Base-by-base conservation (phyloP, 2,113 vertebrate species). In the Clupea harengus region DNA sequence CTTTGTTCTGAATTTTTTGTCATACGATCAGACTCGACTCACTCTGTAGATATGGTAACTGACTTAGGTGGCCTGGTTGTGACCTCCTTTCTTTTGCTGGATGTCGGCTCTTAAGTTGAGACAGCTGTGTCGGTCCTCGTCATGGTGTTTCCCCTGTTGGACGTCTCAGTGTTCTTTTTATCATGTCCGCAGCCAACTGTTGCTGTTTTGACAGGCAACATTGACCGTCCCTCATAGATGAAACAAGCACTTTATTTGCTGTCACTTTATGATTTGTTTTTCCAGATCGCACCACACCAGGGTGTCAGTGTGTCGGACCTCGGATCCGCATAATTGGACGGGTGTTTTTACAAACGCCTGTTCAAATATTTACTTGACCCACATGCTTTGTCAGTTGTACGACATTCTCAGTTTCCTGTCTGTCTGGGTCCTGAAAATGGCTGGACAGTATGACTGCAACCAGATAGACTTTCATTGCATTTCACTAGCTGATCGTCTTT, bases 351-450 rank as follows among this genome's bases (percentile, higher is more conserved):
- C n/a, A 32, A 32, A 32, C 25, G 28, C 67, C 32, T 17, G 72
- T 13, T 78, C 28, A 39, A 39, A 78, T 78, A 78, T 78, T 78
- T 78, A 78, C 72, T 78, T 78, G 72, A 28, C 72, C 9, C 72
- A 78, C 28, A 44, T 78, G 28, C 72, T 78, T 39, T 39, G 72
- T 78, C 72, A 32, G 72, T 5, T 78, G 72, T 39, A 78, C 15
- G 28, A 78, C 32, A 78, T 32, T 32, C 25, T 78, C 72, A 32
- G 9, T 39, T 39, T 78, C 72, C 72, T 17, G 32, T 39, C 28
- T 4, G 13, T 1, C 28, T 13, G 1, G 25, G 13, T 10, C 10
- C 9, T 64, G 57, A 22, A 22, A 20, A 64, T n/a, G 4, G 7
- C 20, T 7, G 18, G 20, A 20, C 25, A 75, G 10, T n/a, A 75